These are phyloP conservation scores for Egretta garzetta DNA, from an alignment of 2,113 vertebrate genomes.

Conservation along the genomic window DNA sequence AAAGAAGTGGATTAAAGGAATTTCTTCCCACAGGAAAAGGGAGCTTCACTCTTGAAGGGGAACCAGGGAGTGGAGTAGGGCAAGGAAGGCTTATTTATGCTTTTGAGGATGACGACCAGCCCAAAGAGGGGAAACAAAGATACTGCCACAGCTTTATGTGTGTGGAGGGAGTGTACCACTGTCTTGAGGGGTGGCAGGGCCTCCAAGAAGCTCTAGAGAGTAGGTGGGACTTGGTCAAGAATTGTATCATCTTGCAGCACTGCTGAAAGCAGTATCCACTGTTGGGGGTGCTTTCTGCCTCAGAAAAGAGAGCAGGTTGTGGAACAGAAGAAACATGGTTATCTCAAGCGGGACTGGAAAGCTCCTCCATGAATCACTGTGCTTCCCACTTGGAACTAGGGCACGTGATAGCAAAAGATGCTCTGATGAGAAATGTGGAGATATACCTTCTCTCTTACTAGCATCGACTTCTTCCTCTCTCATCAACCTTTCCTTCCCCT, in stretches of 20 bases:
- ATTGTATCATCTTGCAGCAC: background rate
- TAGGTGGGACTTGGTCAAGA: background rate
- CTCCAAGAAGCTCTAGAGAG: background rate
- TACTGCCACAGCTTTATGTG: background rate
- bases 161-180: fast-evolving
- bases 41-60: background rate
- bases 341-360: background rate
- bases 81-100: background rate
- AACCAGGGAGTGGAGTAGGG: fast-evolving
- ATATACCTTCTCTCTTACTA: background rate
- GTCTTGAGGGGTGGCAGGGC: background rate
- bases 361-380: background rate
- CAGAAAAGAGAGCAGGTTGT: background rate
- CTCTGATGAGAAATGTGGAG: background rate
- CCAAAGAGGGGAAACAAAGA: background rate
- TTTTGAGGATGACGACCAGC: background rate
- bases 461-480: background rate
- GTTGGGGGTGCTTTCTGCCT: background rate
- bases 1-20: background rate
- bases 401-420: background rate
- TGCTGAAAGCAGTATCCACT: background rate
- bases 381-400: background rate
- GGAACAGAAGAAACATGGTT: background rate
- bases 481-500: background rate
- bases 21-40: background rate